Evolutionary conservation across 2,888 invertebrate genomes (phyloP), one percentile per base, ranked within the genome.

Genomic region (Microchrysa polita): DNA sequence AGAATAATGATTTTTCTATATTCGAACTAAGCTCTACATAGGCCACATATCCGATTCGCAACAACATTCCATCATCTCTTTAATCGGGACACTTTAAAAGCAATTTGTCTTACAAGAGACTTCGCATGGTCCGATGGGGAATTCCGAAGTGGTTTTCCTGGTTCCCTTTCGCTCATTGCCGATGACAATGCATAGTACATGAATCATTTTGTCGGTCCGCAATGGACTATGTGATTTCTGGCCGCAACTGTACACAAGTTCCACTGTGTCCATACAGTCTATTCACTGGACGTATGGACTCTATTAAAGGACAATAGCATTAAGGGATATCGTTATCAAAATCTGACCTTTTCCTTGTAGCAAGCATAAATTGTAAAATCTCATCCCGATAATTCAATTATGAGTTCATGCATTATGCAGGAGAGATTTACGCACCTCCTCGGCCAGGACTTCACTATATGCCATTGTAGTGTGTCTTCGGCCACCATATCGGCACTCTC

Each of bases 371-470:
- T 65, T 65, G 12, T 65, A 65, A 73, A 73, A 20, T 73, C 63
- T 65, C 55, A 57, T 65, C 57, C n/a, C 65, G 73, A 65, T 55
- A 55, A 65, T 65, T 73, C 73, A 73, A 73, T 73, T 63, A 73
- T 73, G 73, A 63, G 23, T 63, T 53, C 63, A 73, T 73, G 73
- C 40, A 73, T 73, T 73, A 73, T 73, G 53, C 63, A 73, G 34
- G 40, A 65, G 16, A 73, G 73, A 73, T 73, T 73, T 73, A 65
- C 65, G 73, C 55, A 73, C 65, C 27, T 72, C 60, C n/a, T 34
- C 34, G 27, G 27, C 60, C 12, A 12, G 12, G 60, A 34, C 20
- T n/a, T 42, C 16, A 10, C 27, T 14, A 61, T 5, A 20, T n/a
- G 20, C 27, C 16, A 63, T 12, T 9, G 48, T n/a, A 27, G 16